Evolutionary conservation across 1,140 invertebrate genomes (phyloP), one percentile per base, ranked within the genome.

Genomic region (Gryon sp.): DNA sequence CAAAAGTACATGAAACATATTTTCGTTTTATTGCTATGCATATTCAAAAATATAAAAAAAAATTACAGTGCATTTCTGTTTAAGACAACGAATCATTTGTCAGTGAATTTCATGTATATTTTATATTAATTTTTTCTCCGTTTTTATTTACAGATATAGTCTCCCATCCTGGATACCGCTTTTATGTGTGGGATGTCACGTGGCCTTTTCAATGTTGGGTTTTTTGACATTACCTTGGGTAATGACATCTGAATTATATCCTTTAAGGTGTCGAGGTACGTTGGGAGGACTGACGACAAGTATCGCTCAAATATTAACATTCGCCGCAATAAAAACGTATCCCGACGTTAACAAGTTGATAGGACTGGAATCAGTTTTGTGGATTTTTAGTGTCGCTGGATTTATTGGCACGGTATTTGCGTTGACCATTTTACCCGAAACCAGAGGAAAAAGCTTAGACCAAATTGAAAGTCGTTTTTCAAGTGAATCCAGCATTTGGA

Each of bases 171-270:
- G 68, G 66, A 77, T 93, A 0, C 92, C 93, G 57, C 76, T 94
- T 4, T 82, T 91, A 0, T 93, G 92, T 74, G 88, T 94, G 0
- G 86, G 93, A 14, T 84, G 91, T 1, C 93, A 94, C 77, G 93
- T 94, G 0, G 91, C 91, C 1, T 92, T 92, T 63, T 93, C 92
- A 19, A 94, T 94, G 93, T 89, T 93, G 2, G 93, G 93, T 0
- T 93, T 92, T 79, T 82, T 94, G 0, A 93, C 93, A 15, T 84
- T 94, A 4, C 93, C 93, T 0, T 94, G 93, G 93, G 91, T 94
- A 1, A 92, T 94, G 91, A 93, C 91, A 0, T 93, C 93, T 0
- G 93, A 94, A 81, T 76, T 94, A n/a, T 94, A 93, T 73, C 93
- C 93, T 1, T 84, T 93, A 28, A 89, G 90, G 41, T 92, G 93